A percentile compares a stretch with the other conserved stretches of the same genome.
phyloP scores from a whole-genome alignment of 2,113 vertebrate species.

The Synchiropus splendidus region DNA sequence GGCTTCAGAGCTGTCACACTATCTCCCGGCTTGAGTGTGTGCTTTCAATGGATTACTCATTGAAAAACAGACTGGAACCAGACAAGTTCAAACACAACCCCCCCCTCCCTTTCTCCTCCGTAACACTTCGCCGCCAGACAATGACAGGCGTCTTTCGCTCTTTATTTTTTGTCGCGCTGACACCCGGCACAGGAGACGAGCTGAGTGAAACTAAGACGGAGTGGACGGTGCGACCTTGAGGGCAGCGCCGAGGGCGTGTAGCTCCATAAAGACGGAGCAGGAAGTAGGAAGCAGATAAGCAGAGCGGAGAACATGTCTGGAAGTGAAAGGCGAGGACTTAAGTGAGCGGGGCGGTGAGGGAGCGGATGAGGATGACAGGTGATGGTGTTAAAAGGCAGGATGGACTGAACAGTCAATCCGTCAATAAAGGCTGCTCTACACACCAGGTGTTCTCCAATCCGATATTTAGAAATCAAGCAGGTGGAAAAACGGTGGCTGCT shows the following conservation, averaged over 20 bases:
- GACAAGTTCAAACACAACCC: slow-evolving; percentile 58
- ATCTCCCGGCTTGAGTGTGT: slow-evolving; percentile 8
- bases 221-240: slow-evolving; percentile 24
- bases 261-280: slow-evolving; percentile 18
- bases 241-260: slow-evolving; percentile 12
- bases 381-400: slow-evolving; percentile 34
- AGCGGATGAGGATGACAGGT: slow-evolving; percentile 36
- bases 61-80: slow-evolving; percentile 41
- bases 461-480: neutral
- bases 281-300: slow-evolving; percentile 26
- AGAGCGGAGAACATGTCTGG: slow-evolving; percentile 9
- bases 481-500: neutral
- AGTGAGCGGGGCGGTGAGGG: slow-evolving; percentile 14
- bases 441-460: slow-evolving; percentile 36
- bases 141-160: slow-evolving; percentile 35
- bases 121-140: slow-evolving; percentile 38
- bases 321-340: slow-evolving; percentile 34
- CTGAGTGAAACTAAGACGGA: slow-evolving; percentile 21
- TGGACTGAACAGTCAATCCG: slow-evolving; percentile 15
- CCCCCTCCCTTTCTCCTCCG: slow-evolving; percentile 2
- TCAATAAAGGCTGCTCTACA: slow-evolving; percentile 17
- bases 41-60: slow-evolving; percentile 59
- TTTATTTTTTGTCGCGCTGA: slow-evolving; percentile 31
- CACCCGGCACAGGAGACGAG: slow-evolving; percentile 18
- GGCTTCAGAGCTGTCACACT: slow-evolving; percentile 24